Evolutionary conservation across 2,888 invertebrate species (phyloP).

Genomic region (Epirrhoe alternata): DNA sequence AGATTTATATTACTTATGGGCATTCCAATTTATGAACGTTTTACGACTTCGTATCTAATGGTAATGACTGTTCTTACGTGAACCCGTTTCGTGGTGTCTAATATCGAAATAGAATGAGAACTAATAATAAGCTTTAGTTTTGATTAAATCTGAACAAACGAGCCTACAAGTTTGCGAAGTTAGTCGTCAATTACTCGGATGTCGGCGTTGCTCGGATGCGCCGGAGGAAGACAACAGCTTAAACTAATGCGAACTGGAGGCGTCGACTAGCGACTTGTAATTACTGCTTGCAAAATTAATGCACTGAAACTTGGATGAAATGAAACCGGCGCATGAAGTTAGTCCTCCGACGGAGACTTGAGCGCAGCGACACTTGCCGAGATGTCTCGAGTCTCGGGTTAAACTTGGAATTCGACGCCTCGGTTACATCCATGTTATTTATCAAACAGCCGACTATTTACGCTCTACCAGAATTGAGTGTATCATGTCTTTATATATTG

Average conservation of each 20-base stretch:
- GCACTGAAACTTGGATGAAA: constrained; percentile 81
- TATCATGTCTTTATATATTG: constrained; percentile 40
- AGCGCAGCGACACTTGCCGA: constrained; percentile 50
- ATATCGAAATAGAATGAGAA: constrained; percentile 28
- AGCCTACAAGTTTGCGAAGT: constrained; percentile 71
- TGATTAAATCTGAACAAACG: constrained; percentile 73
- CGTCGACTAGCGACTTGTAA: constrained; percentile 80
- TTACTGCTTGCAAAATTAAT: constrained; percentile 84
- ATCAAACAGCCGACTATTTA: constrained; percentile 51
- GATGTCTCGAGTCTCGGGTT: constrained; percentile 52
- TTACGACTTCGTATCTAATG: constrained; percentile 16
- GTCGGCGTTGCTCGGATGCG: constrained; percentile 62
- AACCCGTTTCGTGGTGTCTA: constrained; percentile 28
- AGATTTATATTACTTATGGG: constrained; percentile 13
- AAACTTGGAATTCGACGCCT: constrained; percentile 61
- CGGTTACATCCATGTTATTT: constrained; percentile 54
- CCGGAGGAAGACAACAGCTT: constrained; percentile 71
- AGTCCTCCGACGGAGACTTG: constrained; percentile 49
- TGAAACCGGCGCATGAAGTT: constrained; percentile 79
- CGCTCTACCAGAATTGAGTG: constrained; percentile 35
- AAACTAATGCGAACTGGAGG: constrained; percentile 78
- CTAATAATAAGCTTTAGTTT: constrained; percentile 53
- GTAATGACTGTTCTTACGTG: constrained; percentile 20
- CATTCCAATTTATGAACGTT: constrained; percentile 23
- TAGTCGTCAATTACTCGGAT: constrained; percentile 71